These are phyloP conservation scores for Eulemur macaco DNA, from an alignment of 2,113 vertebrate species.

Conservation along the genomic window DNA sequence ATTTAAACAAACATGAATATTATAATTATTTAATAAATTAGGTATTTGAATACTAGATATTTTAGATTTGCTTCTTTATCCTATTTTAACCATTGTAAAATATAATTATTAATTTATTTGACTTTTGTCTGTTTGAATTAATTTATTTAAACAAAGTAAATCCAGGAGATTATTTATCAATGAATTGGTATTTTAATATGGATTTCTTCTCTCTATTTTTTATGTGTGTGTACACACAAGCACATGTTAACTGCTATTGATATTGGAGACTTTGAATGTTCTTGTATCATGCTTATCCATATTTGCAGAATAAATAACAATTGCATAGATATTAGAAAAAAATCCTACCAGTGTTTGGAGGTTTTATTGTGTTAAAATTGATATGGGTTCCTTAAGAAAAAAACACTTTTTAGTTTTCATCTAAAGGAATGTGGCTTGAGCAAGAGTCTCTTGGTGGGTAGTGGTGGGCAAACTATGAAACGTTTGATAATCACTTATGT, in stretches of 20 bases:
- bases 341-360: background rate
- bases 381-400: background rate
- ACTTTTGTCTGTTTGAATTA: background rate
- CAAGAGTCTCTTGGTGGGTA: background rate
- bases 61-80: background rate
- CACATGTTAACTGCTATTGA: background rate
- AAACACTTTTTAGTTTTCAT: background rate
- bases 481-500: constrained; percentile 31
- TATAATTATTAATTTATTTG: background rate
- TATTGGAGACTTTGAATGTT: background rate
- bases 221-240: fast-evolving
- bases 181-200: background rate
- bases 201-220: background rate
- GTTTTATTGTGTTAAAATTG: background rate
- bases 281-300: background rate
- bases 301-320: background rate
- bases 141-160: background rate
- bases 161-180: background rate
- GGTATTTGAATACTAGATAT: background rate
- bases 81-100: background rate
- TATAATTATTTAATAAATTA: background rate
- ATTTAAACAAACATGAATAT: background rate
- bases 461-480: background rate
- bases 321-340: background rate
- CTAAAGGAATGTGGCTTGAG: background rate